A percentile compares a stretch with the other conserved stretches of the same genome.
phyloP scores from a whole-genome alignment of 2,797 vertebrate species.

The Spea hammondii region DNA sequence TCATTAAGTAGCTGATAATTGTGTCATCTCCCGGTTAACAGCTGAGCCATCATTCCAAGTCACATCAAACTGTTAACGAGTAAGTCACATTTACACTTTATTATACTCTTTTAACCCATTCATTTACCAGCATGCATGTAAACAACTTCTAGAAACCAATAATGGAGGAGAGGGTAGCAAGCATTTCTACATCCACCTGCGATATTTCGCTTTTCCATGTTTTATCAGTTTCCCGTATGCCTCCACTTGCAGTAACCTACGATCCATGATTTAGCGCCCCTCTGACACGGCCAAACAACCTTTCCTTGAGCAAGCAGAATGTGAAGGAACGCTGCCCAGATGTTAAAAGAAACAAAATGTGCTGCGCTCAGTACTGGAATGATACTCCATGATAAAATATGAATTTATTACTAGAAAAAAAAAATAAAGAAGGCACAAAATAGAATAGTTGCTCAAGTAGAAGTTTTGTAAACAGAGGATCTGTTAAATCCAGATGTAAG shows the following conservation, averaged over 20 bases:
- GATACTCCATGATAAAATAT: conserved; percentile 38
- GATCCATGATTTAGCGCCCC: neutral
- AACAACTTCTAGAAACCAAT: neutral
- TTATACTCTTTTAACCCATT: neutral
- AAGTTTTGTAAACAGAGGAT: conserved; percentile 76
- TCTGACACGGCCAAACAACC: neutral
- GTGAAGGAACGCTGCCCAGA: neutral
- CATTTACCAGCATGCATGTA: neutral
- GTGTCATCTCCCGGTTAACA: neutral
- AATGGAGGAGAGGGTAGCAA: neutral
- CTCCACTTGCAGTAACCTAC: neutral
- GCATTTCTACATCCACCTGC: neutral
- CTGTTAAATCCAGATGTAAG: conserved; percentile 69
- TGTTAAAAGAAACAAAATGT: too few species aligned
- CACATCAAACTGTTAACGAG: neutral
- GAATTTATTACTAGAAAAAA: conserved; percentile 57
- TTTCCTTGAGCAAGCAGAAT: neutral
- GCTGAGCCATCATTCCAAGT: neutral
- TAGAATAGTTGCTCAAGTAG: conserved; percentile 75
- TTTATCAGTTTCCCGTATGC: neutral
- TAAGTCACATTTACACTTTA: neutral
- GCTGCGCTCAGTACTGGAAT: too few species aligned
- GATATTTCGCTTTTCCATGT: conserved; percentile 4
- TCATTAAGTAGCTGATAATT: neutral
- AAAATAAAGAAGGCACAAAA: conserved; percentile 77